Conservation (phyloP, 2,113 vertebrate species). For the Uropsilus gracilis region DNA sequence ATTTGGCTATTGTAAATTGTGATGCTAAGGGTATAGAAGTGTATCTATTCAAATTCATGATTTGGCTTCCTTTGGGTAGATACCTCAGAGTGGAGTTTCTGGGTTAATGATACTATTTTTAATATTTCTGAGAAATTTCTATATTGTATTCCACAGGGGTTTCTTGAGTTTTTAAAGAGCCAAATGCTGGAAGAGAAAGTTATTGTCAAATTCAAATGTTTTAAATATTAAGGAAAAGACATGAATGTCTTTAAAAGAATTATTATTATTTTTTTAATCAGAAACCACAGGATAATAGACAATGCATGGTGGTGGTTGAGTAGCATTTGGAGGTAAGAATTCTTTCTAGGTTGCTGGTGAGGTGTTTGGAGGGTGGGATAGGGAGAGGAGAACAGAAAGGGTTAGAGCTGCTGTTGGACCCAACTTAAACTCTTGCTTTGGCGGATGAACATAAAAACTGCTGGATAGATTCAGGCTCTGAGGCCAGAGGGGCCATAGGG, state of each 20-base stretch:
- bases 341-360: background rate
- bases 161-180: background rate
- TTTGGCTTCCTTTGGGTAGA: too few species aligned
- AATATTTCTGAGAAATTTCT: too few species aligned
- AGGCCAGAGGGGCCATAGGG: background rate
- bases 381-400: background rate
- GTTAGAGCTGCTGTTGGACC: background rate
- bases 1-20: too few species aligned
- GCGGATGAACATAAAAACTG: background rate
- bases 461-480: background rate
- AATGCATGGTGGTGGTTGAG: background rate
- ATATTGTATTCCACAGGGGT: too few species aligned
- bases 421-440: background rate
- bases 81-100: too few species aligned
- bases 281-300: background rate
- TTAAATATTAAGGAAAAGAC: constrained; percentile 25
- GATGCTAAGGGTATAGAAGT: too few species aligned
- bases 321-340: background rate
- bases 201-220: background rate
- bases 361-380: background rate
- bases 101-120: too few species aligned
- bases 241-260: background rate
- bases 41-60: too few species aligned
- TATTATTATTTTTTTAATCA: background rate
- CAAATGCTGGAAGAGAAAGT: background rate